Base-by-base conservation (phyloP, 2,888 invertebrate species). In the Willowsia nigromaculata region DNA sequence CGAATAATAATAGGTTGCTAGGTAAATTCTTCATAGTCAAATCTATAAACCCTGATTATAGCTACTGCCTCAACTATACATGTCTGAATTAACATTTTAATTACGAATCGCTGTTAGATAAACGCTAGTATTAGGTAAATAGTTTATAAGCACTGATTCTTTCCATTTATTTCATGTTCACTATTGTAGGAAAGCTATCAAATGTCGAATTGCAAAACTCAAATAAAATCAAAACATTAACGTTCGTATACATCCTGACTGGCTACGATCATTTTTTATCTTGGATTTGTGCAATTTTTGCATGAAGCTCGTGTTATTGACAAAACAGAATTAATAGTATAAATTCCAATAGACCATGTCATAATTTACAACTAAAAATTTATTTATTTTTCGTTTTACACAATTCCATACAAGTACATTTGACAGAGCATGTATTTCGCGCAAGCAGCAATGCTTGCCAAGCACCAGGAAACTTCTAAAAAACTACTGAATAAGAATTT, bases 401-500 rank as follows among this genome's bases (percentile, higher is more conserved):
- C 5, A 33, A 15, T 37, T 65, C 13, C 65, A 65, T 65, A 65
- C 59, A 65, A 65, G 5, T 65, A 30, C 30, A 27, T 7, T 0
- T 59, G 47, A n/a, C 6, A 2, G 4, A 65, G 4, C 30, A 30
- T n/a, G 33, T n/a, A 65, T n/a, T 37, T 30, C 15, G 1, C 27
- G 62, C 62, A 27, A 18, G 30, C 62, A 56, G 22, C 11, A 30
- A 62, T 1, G 27, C 65, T n/a, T 33, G 30, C 65, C n/a, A 33
- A 65, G 65, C 65, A 65, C 65, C 65, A 62, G 5, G 37, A 6
- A 47, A 13, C 2, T 15, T 4, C 33, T 65, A 65, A 2, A 65
- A 65, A 65, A 33, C 65, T 65, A 65, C 37, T n/a, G 15, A 30
- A n/a, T 65, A 47, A 47, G 9, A n/a, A n/a, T 65, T 65, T 65